Conservation (phyloP, 2,797 vertebrate species). For the Spinus olivaceus region DNA sequence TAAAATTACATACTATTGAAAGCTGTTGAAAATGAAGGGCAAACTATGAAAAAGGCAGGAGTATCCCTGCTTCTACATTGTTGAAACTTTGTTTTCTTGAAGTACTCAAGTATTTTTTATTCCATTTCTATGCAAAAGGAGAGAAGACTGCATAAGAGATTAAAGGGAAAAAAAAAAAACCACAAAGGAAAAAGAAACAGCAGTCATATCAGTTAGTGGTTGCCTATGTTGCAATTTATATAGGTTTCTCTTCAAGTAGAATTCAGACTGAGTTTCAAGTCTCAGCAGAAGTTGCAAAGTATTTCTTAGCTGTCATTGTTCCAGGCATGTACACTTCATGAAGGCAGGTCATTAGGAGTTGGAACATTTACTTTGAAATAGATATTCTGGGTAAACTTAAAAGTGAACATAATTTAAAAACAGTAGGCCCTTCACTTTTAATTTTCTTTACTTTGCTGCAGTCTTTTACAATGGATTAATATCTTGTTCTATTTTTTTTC, state of each 20-base stretch:
- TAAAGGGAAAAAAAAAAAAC: not conserved
- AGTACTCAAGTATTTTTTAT: not conserved
- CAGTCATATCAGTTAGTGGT: not conserved
- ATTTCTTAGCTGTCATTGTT: not conserved
- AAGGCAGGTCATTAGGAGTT: not conserved
- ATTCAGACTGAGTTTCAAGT: not conserved
- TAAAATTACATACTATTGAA: not conserved
- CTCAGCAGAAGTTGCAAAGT: not conserved
- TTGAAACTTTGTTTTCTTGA: not conserved
- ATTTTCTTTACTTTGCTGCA: not conserved
- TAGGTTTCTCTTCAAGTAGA: not conserved
- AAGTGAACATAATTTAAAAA: not conserved
- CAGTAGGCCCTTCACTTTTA: not conserved
- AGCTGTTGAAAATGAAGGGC: not conserved
- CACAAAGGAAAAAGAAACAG: not conserved
- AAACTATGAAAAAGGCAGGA: not conserved
- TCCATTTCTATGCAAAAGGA: not conserved
- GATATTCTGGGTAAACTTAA: not conserved
- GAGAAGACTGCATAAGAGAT: not conserved
- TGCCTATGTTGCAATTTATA: not conserved
- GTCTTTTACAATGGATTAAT: not conserved
- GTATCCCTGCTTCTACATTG: not conserved
- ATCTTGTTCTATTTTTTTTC: not conserved
- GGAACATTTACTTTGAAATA: not conserved
- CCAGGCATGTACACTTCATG: not conserved